A percentile compares a stretch with the other conserved stretches of the same genome.
phyloP scores from a whole-genome alignment of 2,113 vertebrate genomes.

The Cyphomyrus discorhynchus region DNA sequence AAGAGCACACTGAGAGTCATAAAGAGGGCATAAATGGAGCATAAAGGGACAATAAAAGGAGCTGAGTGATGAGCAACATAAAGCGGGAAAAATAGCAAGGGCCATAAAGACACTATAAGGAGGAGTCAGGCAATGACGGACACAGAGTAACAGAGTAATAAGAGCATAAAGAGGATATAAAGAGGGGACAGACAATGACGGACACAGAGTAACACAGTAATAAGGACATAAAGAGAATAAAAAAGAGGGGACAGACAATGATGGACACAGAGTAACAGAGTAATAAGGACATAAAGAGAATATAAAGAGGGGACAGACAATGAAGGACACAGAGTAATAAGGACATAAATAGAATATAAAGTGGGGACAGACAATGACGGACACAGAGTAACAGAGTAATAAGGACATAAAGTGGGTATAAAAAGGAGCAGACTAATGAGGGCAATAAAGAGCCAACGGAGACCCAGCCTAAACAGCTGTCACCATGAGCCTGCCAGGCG shows the following conservation, averaged over 20 bases:
- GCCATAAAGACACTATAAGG: neutral
- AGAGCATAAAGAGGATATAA: neutral
- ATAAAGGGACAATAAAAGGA: neutral
- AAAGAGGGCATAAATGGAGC: neutral
- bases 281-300: neutral
- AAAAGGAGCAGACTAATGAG: neutral
- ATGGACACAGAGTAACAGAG: neutral
- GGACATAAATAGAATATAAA: neutral
- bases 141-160: neutral
- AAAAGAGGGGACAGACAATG: neutral
- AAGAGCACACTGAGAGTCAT: neutral
- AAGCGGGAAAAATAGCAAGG: neutral
- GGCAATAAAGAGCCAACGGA: neutral
- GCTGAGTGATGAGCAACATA: neutral
- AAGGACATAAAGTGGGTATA: neutral
- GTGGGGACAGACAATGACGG: neutral
- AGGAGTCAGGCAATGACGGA: neutral
- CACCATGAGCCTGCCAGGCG: neutral
- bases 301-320: neutral
- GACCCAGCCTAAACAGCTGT: neutral
- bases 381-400: neutral
- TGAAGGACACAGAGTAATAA: neutral
- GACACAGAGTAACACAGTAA: neutral
- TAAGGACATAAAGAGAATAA: neutral
- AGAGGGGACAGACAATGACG: neutral